phyloP scores from a whole-genome alignment of 2,888 invertebrate genomes.

The Coelinius sp. region DNA sequence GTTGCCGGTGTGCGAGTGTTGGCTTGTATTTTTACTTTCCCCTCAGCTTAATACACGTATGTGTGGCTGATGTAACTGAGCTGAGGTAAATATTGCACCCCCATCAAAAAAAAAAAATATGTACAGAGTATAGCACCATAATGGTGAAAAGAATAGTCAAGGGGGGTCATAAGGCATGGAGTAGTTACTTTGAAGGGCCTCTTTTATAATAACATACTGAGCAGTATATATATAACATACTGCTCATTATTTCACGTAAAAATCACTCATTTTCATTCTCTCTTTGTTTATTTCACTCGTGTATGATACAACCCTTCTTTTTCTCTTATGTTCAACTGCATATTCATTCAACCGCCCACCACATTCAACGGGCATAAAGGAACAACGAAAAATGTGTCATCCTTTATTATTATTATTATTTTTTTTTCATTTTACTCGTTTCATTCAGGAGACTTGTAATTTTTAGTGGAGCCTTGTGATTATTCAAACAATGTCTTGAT shows the following conservation, averaged over 20 bases:
- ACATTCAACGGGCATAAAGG: neutral
- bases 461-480: neutral
- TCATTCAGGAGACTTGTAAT: neutral
- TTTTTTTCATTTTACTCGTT: neutral
- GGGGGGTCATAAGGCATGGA: too few species aligned
- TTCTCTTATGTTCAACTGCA: neutral
- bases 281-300: neutral
- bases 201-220: too few species aligned
- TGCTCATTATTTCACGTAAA: slow-evolving; percentile 36
- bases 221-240: too few species aligned
- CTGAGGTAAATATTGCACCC: slow-evolving; percentile 46
- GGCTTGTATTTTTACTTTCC: slow-evolving; percentile 16
- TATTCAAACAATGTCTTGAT: neutral
- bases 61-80: slow-evolving; percentile 40
- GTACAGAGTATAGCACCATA: neutral
- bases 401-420: neutral
- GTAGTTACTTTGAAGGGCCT: too few species aligned
- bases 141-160: neutral
- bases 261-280: slow-evolving; percentile 29
- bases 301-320: slow-evolving; percentile 3
- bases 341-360: slow-evolving; percentile 20
- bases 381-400: slow-evolving; percentile 16
- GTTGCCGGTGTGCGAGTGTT: neutral
- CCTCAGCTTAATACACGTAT: slow-evolving; percentile 31
- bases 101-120: neutral